These are phyloP conservation scores for Hypsibius dujardini DNA, from an alignment of 1,140 invertebrate genomes.

Conservation along the genomic window DNA sequence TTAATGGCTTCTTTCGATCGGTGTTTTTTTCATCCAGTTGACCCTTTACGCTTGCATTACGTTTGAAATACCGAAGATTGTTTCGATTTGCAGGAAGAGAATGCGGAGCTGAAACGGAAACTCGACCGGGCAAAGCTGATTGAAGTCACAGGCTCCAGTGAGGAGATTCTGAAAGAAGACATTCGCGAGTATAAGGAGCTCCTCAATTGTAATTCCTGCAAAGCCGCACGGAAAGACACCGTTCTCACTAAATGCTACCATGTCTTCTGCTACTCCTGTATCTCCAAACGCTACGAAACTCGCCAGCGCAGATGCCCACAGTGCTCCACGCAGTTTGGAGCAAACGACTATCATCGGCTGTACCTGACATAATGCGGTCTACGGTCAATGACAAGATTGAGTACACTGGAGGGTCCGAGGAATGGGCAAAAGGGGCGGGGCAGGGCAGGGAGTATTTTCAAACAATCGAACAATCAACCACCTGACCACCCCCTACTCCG, in stretches of 20 bases:
- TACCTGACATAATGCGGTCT: too few relatives aligned
- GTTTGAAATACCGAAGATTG: too few relatives aligned
- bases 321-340: conserved; percentile 95
- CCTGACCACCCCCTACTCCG: too few relatives aligned
- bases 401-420: too few relatives aligned
- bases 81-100: conserved; percentile 55
- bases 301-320: conserved; percentile 96
- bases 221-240: conserved; percentile 77
- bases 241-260: conserved; percentile 98
- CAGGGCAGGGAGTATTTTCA: too few relatives aligned
- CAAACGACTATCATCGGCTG: conserved; percentile 90
- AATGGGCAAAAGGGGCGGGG: too few relatives aligned
- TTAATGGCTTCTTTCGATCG: neutral
- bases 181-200: conserved; percentile 94
- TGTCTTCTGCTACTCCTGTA: conserved; percentile 96
- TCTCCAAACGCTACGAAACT: conserved; percentile 88
- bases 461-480: too few relatives aligned
- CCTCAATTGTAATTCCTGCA: conserved; percentile 93
- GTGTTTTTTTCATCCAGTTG: too few relatives aligned
- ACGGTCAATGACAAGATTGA: too few relatives aligned
- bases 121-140: conserved; percentile 94
- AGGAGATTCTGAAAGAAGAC: conserved; percentile 94
- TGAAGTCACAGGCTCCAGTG: conserved; percentile 78
- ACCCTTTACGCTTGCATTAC: too few relatives aligned
- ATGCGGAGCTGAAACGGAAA: conserved; percentile 71